These are phyloP conservation scores for Erethizon dorsatum DNA, from an alignment of 2,797 vertebrate species.

Conservation along the genomic window DNA sequence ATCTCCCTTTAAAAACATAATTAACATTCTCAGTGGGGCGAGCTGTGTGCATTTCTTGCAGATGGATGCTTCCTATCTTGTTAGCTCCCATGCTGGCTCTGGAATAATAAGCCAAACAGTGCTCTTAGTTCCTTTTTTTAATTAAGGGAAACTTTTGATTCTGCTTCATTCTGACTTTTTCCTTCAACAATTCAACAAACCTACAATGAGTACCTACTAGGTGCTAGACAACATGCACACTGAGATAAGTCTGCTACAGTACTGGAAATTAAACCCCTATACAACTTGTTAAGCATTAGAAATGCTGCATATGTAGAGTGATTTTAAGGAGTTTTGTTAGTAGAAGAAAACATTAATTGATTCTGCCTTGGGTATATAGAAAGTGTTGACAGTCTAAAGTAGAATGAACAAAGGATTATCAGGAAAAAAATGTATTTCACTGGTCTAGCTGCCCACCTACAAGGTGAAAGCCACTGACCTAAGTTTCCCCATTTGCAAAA, in stretches of 20 bases:
- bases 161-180: background rate
- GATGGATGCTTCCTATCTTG: slow-evolving; percentile 80
- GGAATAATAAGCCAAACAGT: slow-evolving; percentile 53
- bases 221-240: background rate
- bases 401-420: background rate
- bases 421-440: background rate
- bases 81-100: slow-evolving; percentile 71
- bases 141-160: slow-evolving; percentile 61
- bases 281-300: background rate
- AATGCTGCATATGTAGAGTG: background rate
- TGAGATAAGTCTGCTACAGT: background rate
- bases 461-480: background rate
- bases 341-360: background rate
- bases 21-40: slow-evolving; percentile 80
- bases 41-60: slow-evolving; percentile 69
- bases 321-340: background rate
- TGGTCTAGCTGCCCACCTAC: background rate
- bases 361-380: background rate
- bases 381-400: background rate
- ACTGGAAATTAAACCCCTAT: background rate
- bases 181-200: background rate
- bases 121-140: slow-evolving; percentile 47
- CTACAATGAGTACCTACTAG: background rate
- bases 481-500: background rate
- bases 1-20: slow-evolving; percentile 81